Conservation (phyloP, 2,888 invertebrate species). For the Chrysina gloriosa region DNA sequence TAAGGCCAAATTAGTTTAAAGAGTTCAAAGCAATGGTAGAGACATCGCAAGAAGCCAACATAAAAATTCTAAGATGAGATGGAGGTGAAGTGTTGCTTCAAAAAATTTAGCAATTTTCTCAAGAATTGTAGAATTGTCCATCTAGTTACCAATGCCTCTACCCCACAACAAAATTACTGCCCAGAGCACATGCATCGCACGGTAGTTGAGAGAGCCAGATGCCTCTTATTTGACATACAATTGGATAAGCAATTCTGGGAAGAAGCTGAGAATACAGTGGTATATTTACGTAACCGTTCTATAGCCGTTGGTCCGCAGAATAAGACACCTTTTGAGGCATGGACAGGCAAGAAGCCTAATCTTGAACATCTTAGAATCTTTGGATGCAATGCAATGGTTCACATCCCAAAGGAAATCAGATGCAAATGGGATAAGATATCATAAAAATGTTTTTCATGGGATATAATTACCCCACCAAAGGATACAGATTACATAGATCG, state of each 20-base stretch:
- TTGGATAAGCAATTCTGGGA: constrained; percentile 42
- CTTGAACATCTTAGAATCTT: too few species aligned
- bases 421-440: too few species aligned
- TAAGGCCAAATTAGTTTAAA: constrained; percentile 51
- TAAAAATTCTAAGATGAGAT: constrained; percentile 53
- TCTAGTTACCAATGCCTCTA: constrained; percentile 53
- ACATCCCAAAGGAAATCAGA: too few species aligned
- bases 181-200: constrained; percentile 37
- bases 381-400: too few species aligned
- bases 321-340: too few species aligned
- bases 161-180: constrained; percentile 54
- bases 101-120: constrained; percentile 48
- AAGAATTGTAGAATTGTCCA: constrained; percentile 48
- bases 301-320: too few species aligned
- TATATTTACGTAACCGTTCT: too few species aligned
- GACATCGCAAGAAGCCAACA: constrained; percentile 50
- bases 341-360: too few species aligned
- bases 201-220: constrained; percentile 47
- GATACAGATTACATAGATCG: too few species aligned
- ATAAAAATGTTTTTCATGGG: too few species aligned
- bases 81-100: constrained; percentile 44
- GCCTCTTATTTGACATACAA: constrained; percentile 14
- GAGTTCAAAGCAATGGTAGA: constrained; percentile 53
- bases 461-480: too few species aligned
- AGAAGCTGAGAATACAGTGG: too few species aligned